phyloP scores from a whole-genome alignment of 2,888 invertebrate species.

The Vannuccia rotundouncinata region DNA sequence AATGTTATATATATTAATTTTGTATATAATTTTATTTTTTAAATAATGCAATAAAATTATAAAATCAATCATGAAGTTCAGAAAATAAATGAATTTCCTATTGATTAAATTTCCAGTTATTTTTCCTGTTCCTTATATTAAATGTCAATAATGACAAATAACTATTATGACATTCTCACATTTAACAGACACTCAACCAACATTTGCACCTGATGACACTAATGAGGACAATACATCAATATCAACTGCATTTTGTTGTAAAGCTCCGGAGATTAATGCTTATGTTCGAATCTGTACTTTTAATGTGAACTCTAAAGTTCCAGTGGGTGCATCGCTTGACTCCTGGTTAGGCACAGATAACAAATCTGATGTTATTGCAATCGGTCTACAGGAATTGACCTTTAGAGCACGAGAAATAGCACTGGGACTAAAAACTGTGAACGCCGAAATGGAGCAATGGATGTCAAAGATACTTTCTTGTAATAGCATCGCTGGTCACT shows the following conservation, averaged over 20 bases:
- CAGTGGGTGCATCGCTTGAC: neutral
- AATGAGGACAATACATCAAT: neutral
- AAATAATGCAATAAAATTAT: no score
- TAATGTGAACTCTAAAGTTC: conserved; percentile 29
- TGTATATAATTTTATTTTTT: no score
- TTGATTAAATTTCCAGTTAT: no score
- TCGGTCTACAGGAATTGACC: conserved; percentile 17
- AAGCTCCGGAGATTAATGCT: neutral
- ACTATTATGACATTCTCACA: no score
- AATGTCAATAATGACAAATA: no score
- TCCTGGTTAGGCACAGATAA: neutral
- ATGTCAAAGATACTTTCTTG: neutral
- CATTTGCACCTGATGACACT: neutral
- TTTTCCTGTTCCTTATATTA: no score
- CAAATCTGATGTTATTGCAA: conserved; percentile 5
- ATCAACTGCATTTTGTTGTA: neutral
- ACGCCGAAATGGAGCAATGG: neutral
- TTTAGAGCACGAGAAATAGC: neutral
- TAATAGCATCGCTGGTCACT: neutral
- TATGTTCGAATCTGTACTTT: conserved; percentile 24
- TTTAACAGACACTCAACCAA: neutral
- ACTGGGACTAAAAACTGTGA: neutral
- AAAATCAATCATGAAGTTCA: no score
- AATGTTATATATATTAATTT: no score
- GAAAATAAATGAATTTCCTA: no score